Base-by-base conservation (phyloP, 2,113 vertebrate species). In the Xiphias gladius region DNA sequence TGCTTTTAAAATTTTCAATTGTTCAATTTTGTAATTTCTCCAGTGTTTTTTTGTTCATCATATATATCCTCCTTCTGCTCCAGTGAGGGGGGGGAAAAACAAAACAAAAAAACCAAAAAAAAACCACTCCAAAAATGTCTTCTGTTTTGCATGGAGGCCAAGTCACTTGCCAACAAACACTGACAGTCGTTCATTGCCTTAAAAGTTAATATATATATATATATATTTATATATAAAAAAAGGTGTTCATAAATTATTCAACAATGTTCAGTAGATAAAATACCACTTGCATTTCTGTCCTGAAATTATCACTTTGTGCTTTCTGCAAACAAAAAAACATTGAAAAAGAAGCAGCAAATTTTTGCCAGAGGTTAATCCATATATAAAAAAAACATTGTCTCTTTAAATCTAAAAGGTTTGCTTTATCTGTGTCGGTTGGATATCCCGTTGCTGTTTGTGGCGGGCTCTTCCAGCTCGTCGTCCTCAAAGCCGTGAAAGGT, bases 401-500 rank as follows among this genome's bases (percentile, higher is more conserved):
- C 73, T 88, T 82, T 37, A 26, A 73, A 81, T 88, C 65, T 62
- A 66, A 73, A 68, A 79, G 73, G 50, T 73, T 85, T 46, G 93
- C 96, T 96, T 95, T 97, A 95, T 98, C 96, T 97, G 96, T 96
- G 94, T 54, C 96, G 96, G 86, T 93, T 95, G 76, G 97, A 95
- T 86, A 95, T 94, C 91, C 95, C 94, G 86, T 96, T 96, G 95
- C 92, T 91, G 89, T 96, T 96, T 35, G 95, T 95, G 89, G 96
- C 94, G 87, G 97, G 96, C 91, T 98, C 97, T 89, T 98, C 98
- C 89, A 97, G 96, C 92, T 99, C 97, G 39, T 99, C 98, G 78
- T 99, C 97, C 82, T 99, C 97, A 93, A 99, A 99, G 95, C 98
- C 98, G 84, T 98, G 97, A 96, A 99, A 99, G 94, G 97, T 99